Evolutionary conservation across 2,888 invertebrate genomes (phyloP).

Genomic region (Malachius bipustulatus): DNA sequence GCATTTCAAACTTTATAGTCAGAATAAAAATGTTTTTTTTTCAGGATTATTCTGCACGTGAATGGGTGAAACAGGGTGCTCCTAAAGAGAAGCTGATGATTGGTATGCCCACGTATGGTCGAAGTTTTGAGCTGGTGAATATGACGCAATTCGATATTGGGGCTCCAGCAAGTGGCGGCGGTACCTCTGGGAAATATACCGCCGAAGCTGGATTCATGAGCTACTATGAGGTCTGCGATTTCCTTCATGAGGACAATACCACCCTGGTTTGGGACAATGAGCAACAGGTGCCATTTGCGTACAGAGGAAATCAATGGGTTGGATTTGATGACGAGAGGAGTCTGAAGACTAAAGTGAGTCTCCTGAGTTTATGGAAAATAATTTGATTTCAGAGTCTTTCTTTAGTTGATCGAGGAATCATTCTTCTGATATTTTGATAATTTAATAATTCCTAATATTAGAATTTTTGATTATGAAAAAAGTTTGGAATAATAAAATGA

Average conservation of each 20-base stretch:
- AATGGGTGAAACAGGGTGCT: slow-evolving; percentile 88
- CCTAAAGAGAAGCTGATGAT: slow-evolving; percentile 90
- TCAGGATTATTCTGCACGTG: slow-evolving; percentile 80
- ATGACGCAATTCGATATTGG: slow-evolving; percentile 84
- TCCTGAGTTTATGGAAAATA: no score
- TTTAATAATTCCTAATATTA: no score
- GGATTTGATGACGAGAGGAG: slow-evolving; percentile 91
- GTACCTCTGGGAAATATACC: slow-evolving; percentile 75
- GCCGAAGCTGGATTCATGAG: slow-evolving; percentile 90
- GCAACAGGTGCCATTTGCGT: slow-evolving; percentile 91
- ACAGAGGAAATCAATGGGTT: slow-evolving; percentile 84
- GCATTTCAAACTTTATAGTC: no score
- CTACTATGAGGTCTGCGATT: slow-evolving; percentile 91
- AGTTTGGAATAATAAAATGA: no score
- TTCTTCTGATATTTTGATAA: no score
- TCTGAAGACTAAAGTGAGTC: slow-evolving; percentile 72
- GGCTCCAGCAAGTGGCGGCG: slow-evolving; percentile 81
- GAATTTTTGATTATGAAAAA: no score
- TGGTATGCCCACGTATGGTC: slow-evolving; percentile 89
- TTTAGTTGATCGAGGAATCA: no score
- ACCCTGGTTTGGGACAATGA: slow-evolving; percentile 93
- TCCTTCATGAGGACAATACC: slow-evolving; percentile 79
- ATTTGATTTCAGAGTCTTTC: no score
- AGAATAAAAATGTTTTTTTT: slow-evolving; percentile 13
- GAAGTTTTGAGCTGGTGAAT: slow-evolving; percentile 80